Evolutionary conservation across 2,888 invertebrate species (phyloP).

Genomic region (Deroplatys truncata): DNA sequence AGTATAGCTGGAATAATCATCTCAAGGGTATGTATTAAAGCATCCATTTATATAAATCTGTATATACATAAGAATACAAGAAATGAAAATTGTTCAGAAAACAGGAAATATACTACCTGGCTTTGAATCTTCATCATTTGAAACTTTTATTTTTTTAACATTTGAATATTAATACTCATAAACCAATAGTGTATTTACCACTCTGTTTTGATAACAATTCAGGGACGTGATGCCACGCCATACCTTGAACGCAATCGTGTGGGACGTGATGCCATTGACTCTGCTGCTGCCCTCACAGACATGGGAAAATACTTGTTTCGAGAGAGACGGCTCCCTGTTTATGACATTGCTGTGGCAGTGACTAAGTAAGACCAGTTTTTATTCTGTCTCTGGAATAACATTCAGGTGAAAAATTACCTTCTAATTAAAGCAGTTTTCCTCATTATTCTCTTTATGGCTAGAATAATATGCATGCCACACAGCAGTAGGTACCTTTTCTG

Average conservation of each 20-base stretch:
- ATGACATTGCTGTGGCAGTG: conserved; percentile 92
- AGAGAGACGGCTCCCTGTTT: conserved; percentile 88
- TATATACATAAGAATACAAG: neutral
- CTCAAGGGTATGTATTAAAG: conserved; percentile 69
- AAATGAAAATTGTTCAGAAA: neutral
- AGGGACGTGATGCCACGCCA: conserved; percentile 56
- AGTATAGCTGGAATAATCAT: conserved; percentile 94
- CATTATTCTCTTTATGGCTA: neutral
- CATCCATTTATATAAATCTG: neutral
- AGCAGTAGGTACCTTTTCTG: neutral
- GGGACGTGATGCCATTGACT: conserved; percentile 90
- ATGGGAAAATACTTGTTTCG: conserved; percentile 97
- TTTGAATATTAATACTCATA: neutral
- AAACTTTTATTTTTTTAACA: neutral
- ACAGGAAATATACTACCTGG: neutral
- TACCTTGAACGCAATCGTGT: conserved; percentile 91
- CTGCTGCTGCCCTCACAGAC: conserved; percentile 89
- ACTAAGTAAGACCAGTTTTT: conserved; percentile 72
- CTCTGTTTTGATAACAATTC: neutral
- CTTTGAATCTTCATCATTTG: neutral
- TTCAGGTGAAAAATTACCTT: neutral
- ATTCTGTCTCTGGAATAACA: conserved; percentile 19
- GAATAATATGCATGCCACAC: neutral
- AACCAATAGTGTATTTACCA: too few species aligned
- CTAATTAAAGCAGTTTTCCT: neutral